Evolutionary conservation across 2,888 invertebrate species (phyloP).

Genomic region (Orthosia gracilis): DNA sequence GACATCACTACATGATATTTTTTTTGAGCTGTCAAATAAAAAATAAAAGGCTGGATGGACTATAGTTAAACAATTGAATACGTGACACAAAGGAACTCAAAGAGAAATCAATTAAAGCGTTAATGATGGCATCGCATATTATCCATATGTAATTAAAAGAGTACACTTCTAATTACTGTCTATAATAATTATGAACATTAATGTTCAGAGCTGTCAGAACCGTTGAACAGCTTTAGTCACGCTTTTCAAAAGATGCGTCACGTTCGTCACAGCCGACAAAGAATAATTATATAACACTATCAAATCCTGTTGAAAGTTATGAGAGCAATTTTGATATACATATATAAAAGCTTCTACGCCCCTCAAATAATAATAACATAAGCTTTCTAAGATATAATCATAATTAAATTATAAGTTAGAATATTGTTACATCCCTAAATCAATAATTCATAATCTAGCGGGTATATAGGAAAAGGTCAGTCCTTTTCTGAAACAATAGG

Average conservation of each 20-base stretch:
- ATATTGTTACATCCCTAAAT: no score
- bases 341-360: not conserved
- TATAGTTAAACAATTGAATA: not conserved
- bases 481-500: no score
- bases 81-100: conserved; percentile 14
- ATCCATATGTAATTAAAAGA: conserved; percentile 19
- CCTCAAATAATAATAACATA: no score
- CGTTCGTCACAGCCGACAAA: conserved; percentile 1
- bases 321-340: not conserved
- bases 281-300: conserved; percentile 12
- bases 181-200: conserved; percentile 40
- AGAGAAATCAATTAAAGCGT: conserved; percentile 33
- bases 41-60: no score
- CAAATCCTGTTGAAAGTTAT: conserved; percentile 5
- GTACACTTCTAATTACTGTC: conserved; percentile 39
- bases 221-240: conserved; percentile 20
- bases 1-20: no score
- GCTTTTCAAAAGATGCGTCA: conserved; percentile 35
- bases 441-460: no score
- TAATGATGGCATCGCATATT: conserved; percentile 16
- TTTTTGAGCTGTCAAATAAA: no score
- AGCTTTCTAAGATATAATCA: no score
- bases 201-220: conserved; percentile 20
- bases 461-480: no score
- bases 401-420: no score